Base-by-base conservation (phyloP, 2,888 invertebrate genomes). In the Tryphoninae sp. region DNA sequence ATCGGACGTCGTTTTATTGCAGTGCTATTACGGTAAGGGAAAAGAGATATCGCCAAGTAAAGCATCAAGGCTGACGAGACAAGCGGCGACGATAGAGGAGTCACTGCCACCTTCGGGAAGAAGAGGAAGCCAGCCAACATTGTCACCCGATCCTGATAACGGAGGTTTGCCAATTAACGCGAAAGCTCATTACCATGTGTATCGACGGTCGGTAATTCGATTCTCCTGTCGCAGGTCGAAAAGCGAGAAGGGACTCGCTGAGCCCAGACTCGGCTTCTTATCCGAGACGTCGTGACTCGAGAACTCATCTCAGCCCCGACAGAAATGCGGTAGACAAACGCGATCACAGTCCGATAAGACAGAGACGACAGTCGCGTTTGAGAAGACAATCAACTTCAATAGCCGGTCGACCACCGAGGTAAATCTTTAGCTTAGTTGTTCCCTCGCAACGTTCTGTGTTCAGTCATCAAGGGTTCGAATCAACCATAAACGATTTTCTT, bases 71-170 rank as follows among this genome's bases (percentile, higher is more conserved):
- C 93, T 97, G 68, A 96, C 97, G 89, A 94, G 98, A 45, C 98
- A 98, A 92, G 96, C 97, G 19, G 97, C 97, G 6, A 96, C 97
- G 51, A 97, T 96, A 89, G 98, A 98, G 92, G 97, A 98, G 91
- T 96, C 96, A 55, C 95, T 94, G 86, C 94, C 96, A 71, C 96
- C 96, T 0, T 95, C 95, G 26, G 93, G 94, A 82, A 94, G 97
- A 61, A 94, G 97, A 59, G 97, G 96, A 82, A 97, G 96, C 2
- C 97, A 97, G 81, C 97, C 97, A 1, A 95, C 95, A 0, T 92
- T 97, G 59, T 96, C 96, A 65, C 97, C 97, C 0, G 97, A 97
- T 91, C 95, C 94, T 0, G 94, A 94, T 75, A 95, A 95, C 83
- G 91, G 91, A 86, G 92, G 91, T 89, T 83, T 82, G 49, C n/a